Percentiles rank a stretch among this genome's conserved stretches.
These are phyloP conservation scores for Toxotes chatareus DNA, from an alignment of 2,113 vertebrate genomes.

Conservation along the genomic window DNA sequence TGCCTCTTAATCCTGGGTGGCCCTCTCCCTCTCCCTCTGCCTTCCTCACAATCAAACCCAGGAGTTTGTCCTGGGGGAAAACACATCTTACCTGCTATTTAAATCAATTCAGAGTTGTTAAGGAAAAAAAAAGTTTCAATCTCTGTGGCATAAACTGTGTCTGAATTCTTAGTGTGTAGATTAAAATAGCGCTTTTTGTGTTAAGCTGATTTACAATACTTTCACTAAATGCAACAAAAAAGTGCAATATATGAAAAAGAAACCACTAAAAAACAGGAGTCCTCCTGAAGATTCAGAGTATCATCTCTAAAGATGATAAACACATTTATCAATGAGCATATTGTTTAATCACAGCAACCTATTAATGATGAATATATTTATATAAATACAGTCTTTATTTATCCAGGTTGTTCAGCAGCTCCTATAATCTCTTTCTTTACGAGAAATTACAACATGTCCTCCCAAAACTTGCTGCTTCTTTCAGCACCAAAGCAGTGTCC, in stretches of 20 bases:
- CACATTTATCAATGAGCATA: background rate
- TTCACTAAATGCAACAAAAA: background rate
- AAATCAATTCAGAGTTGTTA: background rate
- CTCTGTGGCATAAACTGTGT: background rate
- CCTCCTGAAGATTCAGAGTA: background rate
- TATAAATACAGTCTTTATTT: background rate
- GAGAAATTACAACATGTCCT: background rate
- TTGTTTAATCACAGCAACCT: background rate
- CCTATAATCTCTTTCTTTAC: background rate
- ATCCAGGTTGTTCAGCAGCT: background rate
- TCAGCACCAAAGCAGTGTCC: background rate
- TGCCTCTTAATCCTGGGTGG: conserved; percentile 62
- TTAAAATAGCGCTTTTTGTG: background rate
- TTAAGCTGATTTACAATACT: background rate
- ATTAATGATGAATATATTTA: background rate
- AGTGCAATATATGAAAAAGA: background rate
- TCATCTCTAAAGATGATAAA: background rate
- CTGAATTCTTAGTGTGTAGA: background rate
- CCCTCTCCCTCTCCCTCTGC: conserved; percentile 13
- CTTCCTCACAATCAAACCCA: conserved; percentile 6
- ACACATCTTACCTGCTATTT: background rate
- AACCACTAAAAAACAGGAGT: background rate
- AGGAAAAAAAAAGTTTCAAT: background rate
- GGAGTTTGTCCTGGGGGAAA: conserved; percentile 7
- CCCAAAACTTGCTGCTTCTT: no score